Evolutionary conservation across 2,797 vertebrate species (phyloP).

Genomic region (Chromobotia macracanthus): DNA sequence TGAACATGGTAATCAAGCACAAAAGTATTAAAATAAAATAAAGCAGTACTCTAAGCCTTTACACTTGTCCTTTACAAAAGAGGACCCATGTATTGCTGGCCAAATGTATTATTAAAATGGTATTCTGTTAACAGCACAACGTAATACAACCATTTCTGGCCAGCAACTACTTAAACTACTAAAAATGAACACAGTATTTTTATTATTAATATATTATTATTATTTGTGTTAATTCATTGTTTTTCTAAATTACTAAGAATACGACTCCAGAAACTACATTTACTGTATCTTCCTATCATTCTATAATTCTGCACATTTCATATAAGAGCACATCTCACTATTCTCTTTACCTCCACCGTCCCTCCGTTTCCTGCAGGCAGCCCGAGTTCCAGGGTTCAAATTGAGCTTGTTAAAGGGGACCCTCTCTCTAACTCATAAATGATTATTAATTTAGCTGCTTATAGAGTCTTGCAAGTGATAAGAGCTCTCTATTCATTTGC

Average conservation of each 20-base stretch:
- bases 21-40: neutral
- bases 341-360: slow-evolving; percentile 72
- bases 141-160: neutral
- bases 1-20: neutral
- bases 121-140: too few species aligned
- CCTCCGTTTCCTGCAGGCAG: slow-evolving; percentile 79
- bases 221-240: too few species aligned
- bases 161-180: neutral
- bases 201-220: too few species aligned
- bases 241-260: too few species aligned
- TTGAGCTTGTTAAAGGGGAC: slow-evolving; percentile 89
- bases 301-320: too few species aligned
- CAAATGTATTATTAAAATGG: neutral
- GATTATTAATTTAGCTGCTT: slow-evolving; percentile 99
- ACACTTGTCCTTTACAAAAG: neutral
- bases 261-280: too few species aligned
- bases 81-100: too few species aligned
- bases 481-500: too few species aligned
- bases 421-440: slow-evolving; percentile 94
- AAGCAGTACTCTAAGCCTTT: neutral
- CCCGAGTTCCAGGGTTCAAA: slow-evolving; percentile 84
- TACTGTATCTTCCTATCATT: neutral
- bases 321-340: too few species aligned
- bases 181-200: neutral
- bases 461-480: slow-evolving; percentile 89